Conservation (phyloP, 2,888 invertebrate species). For the Cyrtodaria siliqua region DNA sequence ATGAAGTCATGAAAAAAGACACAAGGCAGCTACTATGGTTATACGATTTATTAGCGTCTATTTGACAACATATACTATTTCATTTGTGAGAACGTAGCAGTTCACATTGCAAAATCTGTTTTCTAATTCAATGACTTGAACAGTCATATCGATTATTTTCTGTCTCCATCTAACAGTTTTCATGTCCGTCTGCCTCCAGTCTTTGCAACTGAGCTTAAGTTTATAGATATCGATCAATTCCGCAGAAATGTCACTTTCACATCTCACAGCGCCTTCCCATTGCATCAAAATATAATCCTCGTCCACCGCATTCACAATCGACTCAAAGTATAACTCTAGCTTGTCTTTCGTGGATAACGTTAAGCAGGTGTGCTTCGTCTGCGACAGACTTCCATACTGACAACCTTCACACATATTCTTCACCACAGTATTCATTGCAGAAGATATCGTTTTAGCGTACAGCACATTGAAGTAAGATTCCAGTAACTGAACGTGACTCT, state of each 20-base stretch:
- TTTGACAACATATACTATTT: no score
- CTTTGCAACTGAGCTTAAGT: constrained; percentile 35
- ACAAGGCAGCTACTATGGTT: no score
- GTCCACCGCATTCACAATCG: constrained; percentile 30
- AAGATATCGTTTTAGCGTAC: constrained; percentile 33
- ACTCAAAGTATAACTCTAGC: constrained; percentile 36
- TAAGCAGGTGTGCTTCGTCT: constrained; percentile 34
- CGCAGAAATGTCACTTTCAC: no score
- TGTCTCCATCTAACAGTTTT: constrained; percentile 35
- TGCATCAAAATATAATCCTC: constrained; percentile 20
- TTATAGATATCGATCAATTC: constrained; percentile 28
- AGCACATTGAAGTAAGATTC: constrained; percentile 46
- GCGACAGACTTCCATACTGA: constrained; percentile 21
- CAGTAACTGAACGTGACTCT: constrained; percentile 22
- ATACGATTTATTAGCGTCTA: no score
- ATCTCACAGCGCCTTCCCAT: no score
- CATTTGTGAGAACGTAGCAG: no score
- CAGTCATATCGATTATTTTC: constrained; percentile 15
- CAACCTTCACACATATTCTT: constrained; percentile 38
- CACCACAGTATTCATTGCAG: constrained; percentile 22
- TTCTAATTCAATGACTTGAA: constrained; percentile 24
- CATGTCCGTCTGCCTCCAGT: constrained; percentile 43
- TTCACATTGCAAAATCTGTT: constrained; percentile 4
- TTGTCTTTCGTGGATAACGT: constrained; percentile 12
- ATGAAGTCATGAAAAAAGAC: no score